Evolutionary conservation across 2,888 invertebrate species (phyloP).

Genomic region (Polyommatus icarus): DNA sequence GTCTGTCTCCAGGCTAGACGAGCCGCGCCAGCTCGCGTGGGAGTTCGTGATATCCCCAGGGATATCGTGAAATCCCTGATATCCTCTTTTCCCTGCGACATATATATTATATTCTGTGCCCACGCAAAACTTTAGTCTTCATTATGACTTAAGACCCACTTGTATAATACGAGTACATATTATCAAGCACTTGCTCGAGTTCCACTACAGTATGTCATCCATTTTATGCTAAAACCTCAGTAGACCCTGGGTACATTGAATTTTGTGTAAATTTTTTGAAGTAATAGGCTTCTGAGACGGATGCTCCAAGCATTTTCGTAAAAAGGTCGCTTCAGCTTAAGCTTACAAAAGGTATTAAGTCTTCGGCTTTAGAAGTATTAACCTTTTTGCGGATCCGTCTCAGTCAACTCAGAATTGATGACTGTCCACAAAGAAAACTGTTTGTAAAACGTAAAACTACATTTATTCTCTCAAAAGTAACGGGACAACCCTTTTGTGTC

Average conservation of each 20-base stretch:
- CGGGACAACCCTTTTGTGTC: too few species aligned
- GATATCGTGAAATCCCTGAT: too few species aligned
- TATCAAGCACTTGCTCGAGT: too few species aligned
- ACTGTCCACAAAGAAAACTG: not conserved
- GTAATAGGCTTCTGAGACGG: not conserved
- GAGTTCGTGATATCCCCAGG: too few species aligned
- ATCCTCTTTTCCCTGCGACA: too few species aligned
- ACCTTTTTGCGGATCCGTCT: not conserved
- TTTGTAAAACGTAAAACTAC: not conserved
- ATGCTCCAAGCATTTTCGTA: not conserved
- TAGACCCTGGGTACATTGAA: not conserved
- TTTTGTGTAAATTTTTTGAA: not conserved
- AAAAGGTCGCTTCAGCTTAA: not conserved
- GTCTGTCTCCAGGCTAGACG: too few species aligned
- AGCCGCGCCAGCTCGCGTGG: too few species aligned
- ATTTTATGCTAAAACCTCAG: not conserved
- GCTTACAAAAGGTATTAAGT: slow-evolving; percentile 20
- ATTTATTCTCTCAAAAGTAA: not conserved
- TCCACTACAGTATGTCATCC: too few species aligned
- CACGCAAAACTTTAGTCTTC: not conserved
- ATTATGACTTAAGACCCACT: not conserved
- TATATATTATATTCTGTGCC: too few species aligned
- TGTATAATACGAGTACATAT: too few species aligned
- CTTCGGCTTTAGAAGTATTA: not conserved
- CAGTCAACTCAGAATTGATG: not conserved